These are phyloP conservation scores for human DNA, from an alignment of 2,113 vertebrate species.

Conservation along the genomic window DNA sequence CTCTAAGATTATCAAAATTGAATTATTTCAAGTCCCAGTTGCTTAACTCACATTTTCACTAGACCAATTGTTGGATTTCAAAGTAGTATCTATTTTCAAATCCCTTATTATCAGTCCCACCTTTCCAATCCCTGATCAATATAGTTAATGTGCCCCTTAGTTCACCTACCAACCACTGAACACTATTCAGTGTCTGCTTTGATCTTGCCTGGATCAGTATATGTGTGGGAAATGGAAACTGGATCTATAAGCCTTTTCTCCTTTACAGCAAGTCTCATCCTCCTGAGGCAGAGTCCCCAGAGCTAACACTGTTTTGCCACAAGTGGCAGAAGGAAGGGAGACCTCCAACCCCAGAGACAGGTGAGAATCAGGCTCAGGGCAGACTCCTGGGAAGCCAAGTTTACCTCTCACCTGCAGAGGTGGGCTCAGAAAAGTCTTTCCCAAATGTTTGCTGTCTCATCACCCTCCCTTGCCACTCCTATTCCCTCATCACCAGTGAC, in stretches of 20 bases:
- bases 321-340: neutral
- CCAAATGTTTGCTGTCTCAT: neutral
- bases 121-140: neutral
- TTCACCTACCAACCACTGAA: neutral
- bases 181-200: neutral
- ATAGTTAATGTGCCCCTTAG: accelerated
- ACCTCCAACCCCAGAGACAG: neutral
- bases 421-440: neutral
- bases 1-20: neutral
- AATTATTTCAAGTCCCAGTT: neutral
- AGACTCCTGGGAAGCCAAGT: neutral
- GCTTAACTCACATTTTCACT: neutral
- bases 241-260: neutral
- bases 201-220: neutral
- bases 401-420: neutral
- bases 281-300: neutral
- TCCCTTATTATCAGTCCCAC: neutral
- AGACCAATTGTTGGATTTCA: neutral
- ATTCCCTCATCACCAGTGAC: neutral
- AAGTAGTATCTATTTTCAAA: neutral
- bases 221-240: neutral
- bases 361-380: neutral
- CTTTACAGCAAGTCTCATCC: neutral
- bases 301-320: neutral
- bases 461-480: accelerated